phyloP scores from a whole-genome alignment of 1,140 invertebrate genomes.

The Littorina saxatilis region DNA sequence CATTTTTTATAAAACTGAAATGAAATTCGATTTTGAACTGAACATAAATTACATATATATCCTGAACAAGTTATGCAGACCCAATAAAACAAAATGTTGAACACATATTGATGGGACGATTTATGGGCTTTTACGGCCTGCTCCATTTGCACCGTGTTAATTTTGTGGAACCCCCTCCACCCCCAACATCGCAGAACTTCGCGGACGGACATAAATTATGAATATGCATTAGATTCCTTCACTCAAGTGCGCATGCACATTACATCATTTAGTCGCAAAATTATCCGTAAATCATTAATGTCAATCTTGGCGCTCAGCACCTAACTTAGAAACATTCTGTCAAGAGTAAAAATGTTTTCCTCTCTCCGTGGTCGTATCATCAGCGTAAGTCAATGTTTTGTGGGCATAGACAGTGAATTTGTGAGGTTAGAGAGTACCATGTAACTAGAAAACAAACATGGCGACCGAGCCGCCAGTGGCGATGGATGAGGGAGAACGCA shows the following conservation, averaged over 20 bases:
- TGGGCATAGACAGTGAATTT: neutral
- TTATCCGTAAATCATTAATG: neutral
- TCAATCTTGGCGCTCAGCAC: neutral
- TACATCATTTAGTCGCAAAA: constrained; percentile 24
- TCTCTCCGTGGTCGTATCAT: too few species aligned
- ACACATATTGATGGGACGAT: too few species aligned
- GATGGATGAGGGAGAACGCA: constrained; percentile 83
- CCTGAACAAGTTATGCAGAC: too few species aligned
- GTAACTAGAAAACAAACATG: constrained; percentile 65
- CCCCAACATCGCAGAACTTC: too few species aligned
- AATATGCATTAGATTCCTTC: neutral
- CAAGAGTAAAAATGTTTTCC: neutral
- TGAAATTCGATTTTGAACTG: too few species aligned
- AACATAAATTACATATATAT: too few species aligned
- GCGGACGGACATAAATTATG: constrained; percentile 22
- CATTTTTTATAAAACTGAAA: too few species aligned
- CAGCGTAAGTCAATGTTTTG: too few species aligned
- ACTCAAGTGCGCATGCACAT: constrained; percentile 33
- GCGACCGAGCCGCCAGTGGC: constrained; percentile 65
- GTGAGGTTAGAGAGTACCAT: constrained; percentile 30
- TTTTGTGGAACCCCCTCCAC: too few species aligned
- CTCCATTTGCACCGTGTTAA: too few species aligned
- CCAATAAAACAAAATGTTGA: too few species aligned
- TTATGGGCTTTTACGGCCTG: too few species aligned
- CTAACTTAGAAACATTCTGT: constrained; percentile 11